phyloP scores from a whole-genome alignment of 2,113 vertebrate species.

The Percopsis transmontana region DNA sequence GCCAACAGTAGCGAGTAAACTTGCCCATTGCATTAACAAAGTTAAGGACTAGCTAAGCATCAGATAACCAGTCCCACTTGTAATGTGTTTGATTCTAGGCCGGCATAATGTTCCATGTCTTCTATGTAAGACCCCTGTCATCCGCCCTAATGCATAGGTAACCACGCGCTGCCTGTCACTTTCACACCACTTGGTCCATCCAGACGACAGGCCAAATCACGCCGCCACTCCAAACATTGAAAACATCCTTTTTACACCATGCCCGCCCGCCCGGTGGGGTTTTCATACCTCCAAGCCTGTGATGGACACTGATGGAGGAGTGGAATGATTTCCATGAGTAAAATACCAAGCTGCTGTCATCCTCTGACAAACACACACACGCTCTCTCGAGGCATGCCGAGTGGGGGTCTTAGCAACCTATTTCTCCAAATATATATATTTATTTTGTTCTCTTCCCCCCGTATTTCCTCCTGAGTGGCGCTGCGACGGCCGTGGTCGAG shows the following conservation, averaged over 20 bases:
- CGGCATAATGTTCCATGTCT: conserved; percentile 37
- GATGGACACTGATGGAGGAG: conserved; percentile 73
- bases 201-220: conserved; percentile 60
- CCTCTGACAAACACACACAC: conserved; percentile 39
- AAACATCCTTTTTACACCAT: conserved; percentile 66
- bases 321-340: conserved; percentile 72
- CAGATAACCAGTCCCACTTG: conserved; percentile 53
- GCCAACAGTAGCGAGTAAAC: neutral
- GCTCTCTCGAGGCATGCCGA: conserved; percentile 42
- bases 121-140: conserved; percentile 64
- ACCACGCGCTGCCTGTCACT: conserved; percentile 72
- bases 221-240: conserved; percentile 60
- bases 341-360: conserved; percentile 71
- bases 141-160: conserved; percentile 73
- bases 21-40: conserved; percentile 33
- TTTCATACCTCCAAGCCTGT: conserved; percentile 32
- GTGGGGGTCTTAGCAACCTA: conserved; percentile 16
- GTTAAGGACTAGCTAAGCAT: conserved; percentile 56
- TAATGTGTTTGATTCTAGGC: conserved; percentile 31
- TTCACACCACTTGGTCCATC: conserved; percentile 32
- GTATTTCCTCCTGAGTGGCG: conserved; percentile 25
- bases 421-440: conserved; percentile 26
- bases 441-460: conserved; percentile 44
- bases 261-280: conserved; percentile 6
- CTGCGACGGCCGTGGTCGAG: conserved; percentile 24